Conservation (phyloP, 1,140 invertebrate genomes). For the Caerostris darwini region DNA sequence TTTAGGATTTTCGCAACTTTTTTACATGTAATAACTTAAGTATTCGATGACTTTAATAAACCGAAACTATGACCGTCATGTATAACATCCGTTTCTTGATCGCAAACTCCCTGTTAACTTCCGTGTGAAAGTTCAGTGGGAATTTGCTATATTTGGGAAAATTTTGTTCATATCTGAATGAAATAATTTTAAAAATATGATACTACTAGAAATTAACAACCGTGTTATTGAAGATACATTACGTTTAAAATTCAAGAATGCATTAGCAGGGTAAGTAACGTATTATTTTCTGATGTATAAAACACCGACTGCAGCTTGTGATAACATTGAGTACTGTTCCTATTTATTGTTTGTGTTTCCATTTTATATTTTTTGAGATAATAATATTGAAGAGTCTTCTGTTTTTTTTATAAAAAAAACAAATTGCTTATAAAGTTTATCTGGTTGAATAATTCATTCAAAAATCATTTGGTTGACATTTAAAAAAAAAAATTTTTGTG, state of each 20-base stretch:
- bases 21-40: no score
- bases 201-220: constrained; percentile 99
- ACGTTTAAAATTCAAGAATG: constrained; percentile 96
- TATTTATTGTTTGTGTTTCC: no score
- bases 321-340: no score
- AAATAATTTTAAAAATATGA: constrained; percentile 87
- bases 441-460: no score
- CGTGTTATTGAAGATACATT: constrained; percentile 98
- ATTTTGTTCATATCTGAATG: constrained; percentile 58
- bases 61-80: background rate
- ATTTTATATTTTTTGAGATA: no score
- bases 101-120: constrained; percentile 69
- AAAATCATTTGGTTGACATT: no score
- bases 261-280: constrained; percentile 92
- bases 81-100: constrained; percentile 5
- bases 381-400: no score
- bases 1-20: background rate
- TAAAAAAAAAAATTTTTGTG: no score
- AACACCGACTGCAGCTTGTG: no score
- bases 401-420: no score
- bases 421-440: no score
- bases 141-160: constrained; percentile 3
- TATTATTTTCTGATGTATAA: background rate
- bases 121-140: constrained; percentile 56
- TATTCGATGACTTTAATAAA: background rate